Percentiles rank a stretch among this genome's conserved stretches.
Evolutionary conservation across 1,140 invertebrate species (phyloP).

Genomic region (Cyrtorhinus lividipennis): DNA sequence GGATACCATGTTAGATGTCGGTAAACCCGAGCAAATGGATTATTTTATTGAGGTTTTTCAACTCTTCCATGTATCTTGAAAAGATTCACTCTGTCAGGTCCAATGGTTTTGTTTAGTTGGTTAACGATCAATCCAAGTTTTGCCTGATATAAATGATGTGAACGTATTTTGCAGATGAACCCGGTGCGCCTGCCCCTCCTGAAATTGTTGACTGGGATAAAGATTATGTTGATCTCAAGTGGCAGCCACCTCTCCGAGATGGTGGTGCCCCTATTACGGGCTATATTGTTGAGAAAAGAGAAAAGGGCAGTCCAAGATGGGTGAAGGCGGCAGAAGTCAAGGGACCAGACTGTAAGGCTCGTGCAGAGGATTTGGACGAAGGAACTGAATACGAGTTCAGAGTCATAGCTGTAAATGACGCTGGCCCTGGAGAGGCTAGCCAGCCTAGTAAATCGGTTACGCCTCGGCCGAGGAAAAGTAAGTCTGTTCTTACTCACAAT

Average conservation of each 20-base stretch:
- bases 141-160: too few species aligned
- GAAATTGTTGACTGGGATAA: conserved; percentile 89
- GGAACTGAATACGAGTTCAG: conserved; percentile 78
- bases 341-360: conserved; percentile 62
- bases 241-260: conserved; percentile 75
- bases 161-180: conserved; percentile 66
- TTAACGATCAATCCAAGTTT: too few species aligned
- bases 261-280: conserved; percentile 85
- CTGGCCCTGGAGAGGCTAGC: conserved; percentile 63
- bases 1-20: not conserved
- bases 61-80: too few species aligned
- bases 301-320: conserved; percentile 76
- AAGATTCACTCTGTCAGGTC: too few species aligned
- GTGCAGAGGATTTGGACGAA: conserved; percentile 65
- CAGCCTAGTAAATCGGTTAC: conserved; percentile 55
- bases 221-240: conserved; percentile 82
- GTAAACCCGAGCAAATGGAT: too few species aligned
- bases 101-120: too few species aligned
- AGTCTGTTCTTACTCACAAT: too few species aligned
- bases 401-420: conserved; percentile 64
- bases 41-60: too few species aligned
- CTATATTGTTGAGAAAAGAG: conserved; percentile 87
- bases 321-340: conserved; percentile 65
- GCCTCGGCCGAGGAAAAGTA: conserved; percentile 74
- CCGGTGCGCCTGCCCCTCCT: conserved; percentile 75